These are phyloP conservation scores for Acromyrmex heyeri DNA, from an alignment of 1,140 invertebrate genomes.

Conservation along the genomic window DNA sequence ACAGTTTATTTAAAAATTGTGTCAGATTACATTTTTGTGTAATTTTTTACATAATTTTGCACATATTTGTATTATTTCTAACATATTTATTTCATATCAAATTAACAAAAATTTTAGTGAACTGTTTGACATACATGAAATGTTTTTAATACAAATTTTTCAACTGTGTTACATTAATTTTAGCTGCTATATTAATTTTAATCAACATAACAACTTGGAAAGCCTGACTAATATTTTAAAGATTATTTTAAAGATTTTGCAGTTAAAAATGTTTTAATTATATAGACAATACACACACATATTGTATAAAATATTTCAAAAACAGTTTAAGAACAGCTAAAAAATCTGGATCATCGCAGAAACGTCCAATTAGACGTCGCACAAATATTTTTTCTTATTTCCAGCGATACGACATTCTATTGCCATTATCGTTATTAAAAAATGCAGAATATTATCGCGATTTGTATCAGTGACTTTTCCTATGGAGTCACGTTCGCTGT, in stretches of 20 bases:
- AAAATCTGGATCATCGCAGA: not conserved
- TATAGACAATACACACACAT: not conserved
- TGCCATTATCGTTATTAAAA: conserved; percentile 5
- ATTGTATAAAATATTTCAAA: not conserved
- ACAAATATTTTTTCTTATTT: not conserved
- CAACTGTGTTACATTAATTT: no score
- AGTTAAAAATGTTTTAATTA: not conserved
- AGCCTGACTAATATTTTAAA: not conserved
- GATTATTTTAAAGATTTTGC: not conserved
- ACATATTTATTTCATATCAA: no score
- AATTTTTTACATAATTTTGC: no score
- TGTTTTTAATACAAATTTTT: no score
- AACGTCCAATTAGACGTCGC: not conserved
- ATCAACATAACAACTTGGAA: no score
- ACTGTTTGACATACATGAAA: no score
- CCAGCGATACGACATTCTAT: not conserved
- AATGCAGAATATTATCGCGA: conserved; percentile 1
- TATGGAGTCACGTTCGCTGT: not conserved
- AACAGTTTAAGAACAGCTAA: not conserved
- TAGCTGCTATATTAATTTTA: no score
- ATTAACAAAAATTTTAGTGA: no score
- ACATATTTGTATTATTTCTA: no score
- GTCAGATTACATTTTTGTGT: no score
- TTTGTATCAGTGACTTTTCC: conserved; percentile 13
- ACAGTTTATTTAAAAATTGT: no score